Base-by-base conservation (phyloP, 2,113 vertebrate species). In the Syngnathus floridae region DNA sequence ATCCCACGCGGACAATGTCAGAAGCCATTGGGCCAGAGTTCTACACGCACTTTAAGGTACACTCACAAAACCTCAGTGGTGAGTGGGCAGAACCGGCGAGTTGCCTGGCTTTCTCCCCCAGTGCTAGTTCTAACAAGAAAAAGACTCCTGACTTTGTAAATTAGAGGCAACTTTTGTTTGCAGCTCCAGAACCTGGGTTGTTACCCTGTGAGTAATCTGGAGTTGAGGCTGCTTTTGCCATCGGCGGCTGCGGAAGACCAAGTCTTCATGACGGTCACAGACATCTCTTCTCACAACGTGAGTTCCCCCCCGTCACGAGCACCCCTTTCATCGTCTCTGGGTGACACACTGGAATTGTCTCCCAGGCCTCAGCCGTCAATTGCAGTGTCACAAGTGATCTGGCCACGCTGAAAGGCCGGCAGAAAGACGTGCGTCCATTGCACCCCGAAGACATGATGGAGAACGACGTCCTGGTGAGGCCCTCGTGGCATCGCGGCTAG, bases 131-230 rank as follows among this genome's bases (percentile, higher is more conserved):
- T 4, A 21, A 7, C 19, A 49, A n/a, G 12, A 49, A 9, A 51
- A 19, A n/a, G 43, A 45, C 12, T 14, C 12, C 46, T 9, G 17
- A 49, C 8, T 51, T 51, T 51, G 19, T 9, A 1, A 51, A 51
- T 14, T 16, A 46, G 45, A 46, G 2, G 45, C 45, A 46, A 46
- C 45, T 1, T 49, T n/a, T 51, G 22, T 74, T 65, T 72, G 41
- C 74, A 98, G 96, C 85, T 98, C 49, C 95, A 94, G 81, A 97
- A 98, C 65, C 88, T 94, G 0, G 96, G 93, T 69, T 98, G 95
- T 65, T 97, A 93, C 66, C 72, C 86, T 0, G 74, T 94, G 62
- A 87, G 67, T 31, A 91, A 93, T 11, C 59, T 97, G 80, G 87
- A 92, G 69, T 67, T 98, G 62, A 85, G 67, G 43, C 81, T 97